Conservation (phyloP, 2,888 invertebrate genomes). For the Lycocerus yunnanus region DNA sequence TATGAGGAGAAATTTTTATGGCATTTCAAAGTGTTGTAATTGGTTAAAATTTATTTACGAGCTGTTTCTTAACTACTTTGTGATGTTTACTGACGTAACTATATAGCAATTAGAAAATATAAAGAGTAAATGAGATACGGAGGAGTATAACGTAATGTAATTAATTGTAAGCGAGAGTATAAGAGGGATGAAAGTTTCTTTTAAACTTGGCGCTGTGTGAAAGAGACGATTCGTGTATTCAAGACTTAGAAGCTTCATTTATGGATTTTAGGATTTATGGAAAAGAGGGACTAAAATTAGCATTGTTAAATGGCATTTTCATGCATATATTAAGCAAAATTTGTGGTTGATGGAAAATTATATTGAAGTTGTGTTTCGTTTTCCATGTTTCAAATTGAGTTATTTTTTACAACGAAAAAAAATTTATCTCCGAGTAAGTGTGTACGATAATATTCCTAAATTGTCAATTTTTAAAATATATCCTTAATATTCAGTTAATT, state of each 20-base stretch:
- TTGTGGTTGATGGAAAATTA: conserved; percentile 7
- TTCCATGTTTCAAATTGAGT: not conserved
- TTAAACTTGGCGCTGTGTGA: conserved; percentile 17
- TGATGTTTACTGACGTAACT: not conserved
- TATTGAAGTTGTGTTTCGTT: conserved; percentile 9
- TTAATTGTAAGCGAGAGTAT: conserved; percentile 32
- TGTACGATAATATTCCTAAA: not conserved
- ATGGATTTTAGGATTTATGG: conserved; percentile 31
- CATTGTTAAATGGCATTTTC: conserved; percentile 37
- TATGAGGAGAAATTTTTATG: conserved; percentile 10
- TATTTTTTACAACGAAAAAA: not conserved
- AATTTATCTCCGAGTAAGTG: not conserved
- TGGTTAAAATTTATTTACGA: not conserved
- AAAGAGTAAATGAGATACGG: not conserved
- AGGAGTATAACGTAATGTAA: conserved; percentile 29
- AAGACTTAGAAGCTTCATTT: conserved; percentile 29
- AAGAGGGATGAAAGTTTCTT: conserved; percentile 28
- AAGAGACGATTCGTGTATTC: conserved; percentile 26
- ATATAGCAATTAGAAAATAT: not conserved
- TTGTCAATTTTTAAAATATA: not conserved
- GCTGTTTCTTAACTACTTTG: not conserved
- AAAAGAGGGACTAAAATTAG: conserved; percentile 33
- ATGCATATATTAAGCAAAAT: conserved; percentile 34
- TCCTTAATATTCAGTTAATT: not conserved
- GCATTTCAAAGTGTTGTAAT: not conserved